These are phyloP conservation scores for Cantharis rufa DNA, from an alignment of 2,888 invertebrate genomes.

Conservation along the genomic window DNA sequence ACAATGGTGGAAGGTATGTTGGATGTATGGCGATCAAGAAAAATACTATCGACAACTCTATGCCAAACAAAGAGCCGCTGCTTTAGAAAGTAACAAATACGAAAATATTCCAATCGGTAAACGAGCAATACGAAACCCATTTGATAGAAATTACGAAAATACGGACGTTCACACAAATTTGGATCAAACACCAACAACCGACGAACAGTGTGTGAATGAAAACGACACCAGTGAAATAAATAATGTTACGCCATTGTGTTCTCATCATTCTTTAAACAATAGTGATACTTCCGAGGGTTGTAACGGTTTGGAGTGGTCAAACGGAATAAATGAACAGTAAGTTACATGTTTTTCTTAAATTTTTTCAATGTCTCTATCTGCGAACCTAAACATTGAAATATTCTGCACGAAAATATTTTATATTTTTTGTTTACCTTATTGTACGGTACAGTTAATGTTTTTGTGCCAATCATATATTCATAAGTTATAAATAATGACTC, in stretches of 20 bases:
- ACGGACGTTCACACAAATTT: not conserved
- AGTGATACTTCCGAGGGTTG: slow-evolving; percentile 14
- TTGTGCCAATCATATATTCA: not conserved
- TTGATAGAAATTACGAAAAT: slow-evolving; percentile 18
- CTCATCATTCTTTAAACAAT: slow-evolving; percentile 10
- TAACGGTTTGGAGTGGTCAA: slow-evolving; percentile 16
- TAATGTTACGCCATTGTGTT: not conserved
- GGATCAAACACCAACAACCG: slow-evolving; percentile 3
- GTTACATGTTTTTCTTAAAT: not conserved
- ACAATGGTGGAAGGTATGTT: slow-evolving; percentile 90
- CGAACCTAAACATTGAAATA: not conserved
- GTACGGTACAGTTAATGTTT: not conserved
- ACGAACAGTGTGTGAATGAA: not conserved
- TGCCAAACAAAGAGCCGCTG: slow-evolving; percentile 53
- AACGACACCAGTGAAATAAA: not conserved
- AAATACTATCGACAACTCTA: slow-evolving; percentile 84
- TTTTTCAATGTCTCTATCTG: not conserved
- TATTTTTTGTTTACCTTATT: not conserved
- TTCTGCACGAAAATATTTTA: not conserved
- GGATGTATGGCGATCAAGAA: slow-evolving; percentile 84
- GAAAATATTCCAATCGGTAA: slow-evolving; percentile 8
- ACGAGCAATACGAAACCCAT: slow-evolving; percentile 7
- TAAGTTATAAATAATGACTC: slow-evolving; percentile 1
- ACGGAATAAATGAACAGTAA: slow-evolving; percentile 19
- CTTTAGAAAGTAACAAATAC: slow-evolving; percentile 18